Base-by-base conservation (phyloP, 1,140 invertebrate species). In the Neodiprion virginianus region DNA sequence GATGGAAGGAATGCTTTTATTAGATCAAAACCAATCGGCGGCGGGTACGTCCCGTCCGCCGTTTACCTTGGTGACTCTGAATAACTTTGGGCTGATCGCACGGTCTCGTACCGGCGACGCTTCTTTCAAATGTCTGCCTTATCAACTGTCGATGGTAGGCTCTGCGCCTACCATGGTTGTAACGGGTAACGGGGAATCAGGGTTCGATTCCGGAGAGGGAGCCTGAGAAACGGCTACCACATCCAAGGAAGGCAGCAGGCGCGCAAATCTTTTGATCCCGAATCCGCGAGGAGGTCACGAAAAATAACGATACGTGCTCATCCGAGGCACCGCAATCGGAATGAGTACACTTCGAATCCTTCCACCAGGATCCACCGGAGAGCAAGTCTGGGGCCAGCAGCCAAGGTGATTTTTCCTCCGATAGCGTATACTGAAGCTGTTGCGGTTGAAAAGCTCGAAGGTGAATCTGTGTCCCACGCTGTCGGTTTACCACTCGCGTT, bases 221-320 rank as follows among this genome's bases (percentile, higher is more conserved):
- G n/a, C n/a, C n/a, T n/a, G n/a, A n/a, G n/a, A n/a, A n/a, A n/a
- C 92, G 93, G 94, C 94, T 95, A 95, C 93, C 93, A 95, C 94
- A 94, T 95, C 94, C 92, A 95, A 94, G 94, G 94, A 95, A 95
- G 93, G 94, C 94, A 95, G 94, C 93, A 95, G 93, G 93, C 93
- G 93, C 93, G 93, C 87, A 94, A 94, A 92, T 94, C 90, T 95
- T 92, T 92, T 91, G 89, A 90, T n/a, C n/a, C n/a, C n/a, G n/a
- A n/a, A n/a, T n/a, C n/a, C 90, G 92, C 92, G 92, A 92, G 92
- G 91, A 92, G 92, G 91, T 92, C 92, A 95, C 93, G 91, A 96
- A 93, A 95, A 95, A 95, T 95, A 95, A 94, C 92, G 91, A 95
- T 94, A 93, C 91, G 89, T 91, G 90, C 92, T 93, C 93, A 91